Percentiles rank a stretch among this genome's conserved stretches.
phyloP scores from a whole-genome alignment of 2,888 invertebrate species.

The Pseudoips prasinana region DNA sequence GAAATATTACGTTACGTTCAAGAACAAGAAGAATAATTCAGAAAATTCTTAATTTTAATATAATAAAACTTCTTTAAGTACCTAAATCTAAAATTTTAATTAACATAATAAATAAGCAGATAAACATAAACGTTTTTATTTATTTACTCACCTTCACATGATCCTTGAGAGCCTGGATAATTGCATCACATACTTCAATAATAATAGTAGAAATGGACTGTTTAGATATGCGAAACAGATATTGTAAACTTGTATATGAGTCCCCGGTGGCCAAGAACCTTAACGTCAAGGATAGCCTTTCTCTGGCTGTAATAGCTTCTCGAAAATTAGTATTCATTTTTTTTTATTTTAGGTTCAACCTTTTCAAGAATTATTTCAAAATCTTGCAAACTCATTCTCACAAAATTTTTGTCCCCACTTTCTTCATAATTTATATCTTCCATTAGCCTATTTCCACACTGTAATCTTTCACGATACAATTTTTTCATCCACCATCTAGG shows the following conservation, averaged over 20 bases:
- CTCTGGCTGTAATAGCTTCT: conserved; percentile 13
- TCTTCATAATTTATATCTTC: conserved; percentile 24
- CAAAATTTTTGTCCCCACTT: conserved; percentile 23
- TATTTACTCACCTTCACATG: conserved; percentile 12
- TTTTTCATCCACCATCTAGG: conserved; percentile 29
- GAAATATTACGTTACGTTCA: conserved; percentile 21
- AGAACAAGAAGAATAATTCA: conserved; percentile 19
- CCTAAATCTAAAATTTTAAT: conserved; percentile 11
- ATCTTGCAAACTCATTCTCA: conserved; percentile 21
- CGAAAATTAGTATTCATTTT: conserved; percentile 16
- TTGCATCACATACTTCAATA: conserved; percentile 14
- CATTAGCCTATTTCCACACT: conserved; percentile 25
- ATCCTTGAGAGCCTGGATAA: conserved; percentile 16
- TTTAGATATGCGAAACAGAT: conserved; percentile 12
- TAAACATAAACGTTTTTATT: conserved; percentile 12
- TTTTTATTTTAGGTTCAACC: conserved; percentile 19
- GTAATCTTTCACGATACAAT: conserved; percentile 21
- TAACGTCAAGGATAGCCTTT: conserved; percentile 12
- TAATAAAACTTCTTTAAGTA: conserved; percentile 10
- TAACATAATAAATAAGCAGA: conserved; percentile 7
- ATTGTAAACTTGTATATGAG: conserved; percentile 12
- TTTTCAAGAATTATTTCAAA: conserved; percentile 22
- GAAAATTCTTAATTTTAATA: conserved; percentile 16
- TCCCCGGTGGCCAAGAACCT: conserved; percentile 13
- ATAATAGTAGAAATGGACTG: conserved; percentile 11